A percentile compares a stretch with the other conserved stretches of the same genome.
Evolutionary conservation across 2,113 vertebrate species (phyloP).

Genomic region (Thamnophis sirtalis): DNA sequence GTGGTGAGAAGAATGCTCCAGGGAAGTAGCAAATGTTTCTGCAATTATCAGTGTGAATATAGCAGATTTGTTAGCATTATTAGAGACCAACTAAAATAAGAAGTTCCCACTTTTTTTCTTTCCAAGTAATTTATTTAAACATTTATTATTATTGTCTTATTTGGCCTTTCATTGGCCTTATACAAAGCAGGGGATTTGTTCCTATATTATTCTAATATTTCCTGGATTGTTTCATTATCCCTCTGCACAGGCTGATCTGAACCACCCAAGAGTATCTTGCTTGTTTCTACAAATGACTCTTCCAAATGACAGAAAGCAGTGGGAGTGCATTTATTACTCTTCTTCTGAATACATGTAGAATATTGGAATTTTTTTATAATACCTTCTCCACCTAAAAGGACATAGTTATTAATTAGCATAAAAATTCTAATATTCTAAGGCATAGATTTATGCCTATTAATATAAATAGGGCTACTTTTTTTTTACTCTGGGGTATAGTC

Average conservation of each 20-base stretch:
- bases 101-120: slow-evolving; percentile 26
- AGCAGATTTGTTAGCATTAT: slow-evolving; percentile 19
- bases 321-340: background rate
- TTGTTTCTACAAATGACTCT: background rate
- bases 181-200: background rate
- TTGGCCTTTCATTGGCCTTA: slow-evolving; percentile 41
- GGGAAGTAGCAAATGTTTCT: slow-evolving; percentile 52
- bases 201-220: background rate
- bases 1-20: slow-evolving; percentile 48
- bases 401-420: background rate
- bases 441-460: background rate
- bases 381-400: background rate
- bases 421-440: background rate
- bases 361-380: background rate
- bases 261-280: background rate
- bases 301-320: slow-evolving; percentile 31
- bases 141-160: slow-evolving; percentile 23
- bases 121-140: background rate
- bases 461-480: background rate
- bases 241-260: background rate
- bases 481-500: background rate
- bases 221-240: background rate
- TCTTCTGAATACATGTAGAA: background rate
- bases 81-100: slow-evolving; percentile 44
- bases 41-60: slow-evolving; percentile 56